These are phyloP conservation scores for Silurus meridionalis DNA, from an alignment of 2,113 vertebrate genomes.

Conservation along the genomic window DNA sequence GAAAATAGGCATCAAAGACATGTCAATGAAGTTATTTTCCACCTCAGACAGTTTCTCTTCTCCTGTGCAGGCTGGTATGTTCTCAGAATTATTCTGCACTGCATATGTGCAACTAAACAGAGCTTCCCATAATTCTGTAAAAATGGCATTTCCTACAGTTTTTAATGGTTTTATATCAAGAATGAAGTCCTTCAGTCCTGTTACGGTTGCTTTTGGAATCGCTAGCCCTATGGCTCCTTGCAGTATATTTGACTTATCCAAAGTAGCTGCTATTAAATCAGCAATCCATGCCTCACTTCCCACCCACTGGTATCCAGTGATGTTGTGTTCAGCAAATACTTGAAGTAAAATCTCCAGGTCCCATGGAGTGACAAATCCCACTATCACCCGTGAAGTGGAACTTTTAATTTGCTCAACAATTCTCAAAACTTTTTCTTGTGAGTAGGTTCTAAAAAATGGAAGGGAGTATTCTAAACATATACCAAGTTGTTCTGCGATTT, in stretches of 20 bases:
- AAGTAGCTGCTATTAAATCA: background rate
- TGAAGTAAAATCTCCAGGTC: background rate
- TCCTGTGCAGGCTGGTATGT: background rate
- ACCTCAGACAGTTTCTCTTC: background rate
- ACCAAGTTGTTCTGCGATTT: background rate
- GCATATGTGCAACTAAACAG: background rate
- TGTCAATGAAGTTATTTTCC: background rate
- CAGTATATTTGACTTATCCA: background rate
- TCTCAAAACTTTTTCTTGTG: background rate
- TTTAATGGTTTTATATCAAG: background rate
- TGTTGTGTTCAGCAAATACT: background rate
- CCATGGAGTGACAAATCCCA: background rate
- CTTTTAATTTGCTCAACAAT: background rate
- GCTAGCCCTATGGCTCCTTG: background rate
- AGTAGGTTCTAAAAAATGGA: constrained; percentile 5
- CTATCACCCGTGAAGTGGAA: background rate
- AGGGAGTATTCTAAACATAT: background rate
- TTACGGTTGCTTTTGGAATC: background rate
- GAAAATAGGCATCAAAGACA: background rate
- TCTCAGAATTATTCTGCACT: background rate
- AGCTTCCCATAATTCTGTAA: background rate
- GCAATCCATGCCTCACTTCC: background rate
- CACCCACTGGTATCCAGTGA: background rate
- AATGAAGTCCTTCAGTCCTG: background rate
- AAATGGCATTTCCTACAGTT: background rate